phyloP scores from a whole-genome alignment of 1,140 invertebrate genomes.

The Heliconius hermathena region DNA sequence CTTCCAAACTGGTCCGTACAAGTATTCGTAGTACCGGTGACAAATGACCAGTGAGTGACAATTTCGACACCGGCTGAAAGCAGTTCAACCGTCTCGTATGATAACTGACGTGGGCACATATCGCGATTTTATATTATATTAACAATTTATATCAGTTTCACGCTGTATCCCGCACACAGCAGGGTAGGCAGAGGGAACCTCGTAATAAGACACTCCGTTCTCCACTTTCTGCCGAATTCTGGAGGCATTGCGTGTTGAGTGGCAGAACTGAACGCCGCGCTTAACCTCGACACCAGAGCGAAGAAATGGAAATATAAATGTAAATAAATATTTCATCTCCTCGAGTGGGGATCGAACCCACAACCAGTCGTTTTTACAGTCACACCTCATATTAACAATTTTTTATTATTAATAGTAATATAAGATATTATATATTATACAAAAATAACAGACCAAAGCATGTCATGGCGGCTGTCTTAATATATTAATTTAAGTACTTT shows the following conservation, averaged over 20 bases:
- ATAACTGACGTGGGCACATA: neutral
- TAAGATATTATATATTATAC: neutral
- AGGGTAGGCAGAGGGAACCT: too few relatives aligned
- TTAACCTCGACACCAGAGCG: too few relatives aligned
- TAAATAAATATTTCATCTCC: too few relatives aligned
- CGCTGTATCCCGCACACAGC: too few relatives aligned
- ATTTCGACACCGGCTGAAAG: constrained; percentile 7
- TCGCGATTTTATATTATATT: neutral
- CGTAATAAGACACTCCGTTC: too few relatives aligned
- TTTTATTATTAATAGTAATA: neutral
- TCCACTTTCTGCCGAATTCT: too few relatives aligned
- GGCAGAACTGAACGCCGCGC: too few relatives aligned
- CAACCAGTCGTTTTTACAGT: too few relatives aligned
- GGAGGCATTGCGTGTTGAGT: too few relatives aligned
- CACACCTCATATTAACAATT: neutral
- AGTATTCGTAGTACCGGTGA: neutral
- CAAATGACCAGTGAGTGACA: constrained; percentile 12
- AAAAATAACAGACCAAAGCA: neutral
- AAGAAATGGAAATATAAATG: too few relatives aligned
- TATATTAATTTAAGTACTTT: neutral
- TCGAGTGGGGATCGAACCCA: too few relatives aligned
- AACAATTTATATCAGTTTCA: too few relatives aligned
- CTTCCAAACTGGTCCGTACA: neutral
- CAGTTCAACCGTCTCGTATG: neutral
- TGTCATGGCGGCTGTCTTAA: neutral